Conservation (phyloP, 2,888 invertebrate species). For the Brassicogethes aeneus region DNA sequence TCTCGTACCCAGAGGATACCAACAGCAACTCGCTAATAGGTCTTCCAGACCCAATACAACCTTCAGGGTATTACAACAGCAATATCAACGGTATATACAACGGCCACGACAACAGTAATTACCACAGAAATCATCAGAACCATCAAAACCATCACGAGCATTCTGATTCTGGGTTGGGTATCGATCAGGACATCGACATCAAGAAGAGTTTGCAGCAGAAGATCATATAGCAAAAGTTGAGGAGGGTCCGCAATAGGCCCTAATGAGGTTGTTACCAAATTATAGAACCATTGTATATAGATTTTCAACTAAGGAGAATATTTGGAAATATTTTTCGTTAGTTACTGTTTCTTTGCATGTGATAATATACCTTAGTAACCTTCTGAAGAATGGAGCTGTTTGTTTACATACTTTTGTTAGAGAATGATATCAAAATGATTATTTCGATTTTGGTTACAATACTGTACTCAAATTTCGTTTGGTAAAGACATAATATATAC, state of each 20-base stretch:
- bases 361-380: too few species aligned
- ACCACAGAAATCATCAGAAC: conserved; percentile 50
- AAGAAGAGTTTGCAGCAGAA: conserved; percentile 8
- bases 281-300: neutral
- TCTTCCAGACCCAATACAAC: conserved; percentile 20
- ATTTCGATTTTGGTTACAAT: too few species aligned
- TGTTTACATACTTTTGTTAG: too few species aligned
- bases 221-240: too few species aligned
- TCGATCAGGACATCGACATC: conserved; percentile 63
- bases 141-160: conserved; percentile 68
- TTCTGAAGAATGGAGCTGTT: too few species aligned
- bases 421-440: too few species aligned
- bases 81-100: conserved; percentile 15
- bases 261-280: too few species aligned
- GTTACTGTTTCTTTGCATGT: too few species aligned
- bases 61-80: conserved; percentile 17
- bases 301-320: neutral
- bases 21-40: conserved; percentile 15
- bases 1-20: conserved; percentile 19
- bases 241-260: too few species aligned
- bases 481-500: too few species aligned
- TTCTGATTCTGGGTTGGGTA: conserved; percentile 67
- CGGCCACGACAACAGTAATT: conserved; percentile 14
- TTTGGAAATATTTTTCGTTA: neutral
- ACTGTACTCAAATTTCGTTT: too few species aligned